These are phyloP conservation scores for Manis pentadactyla DNA, from an alignment of 2,797 vertebrate species.

Conservation along the genomic window DNA sequence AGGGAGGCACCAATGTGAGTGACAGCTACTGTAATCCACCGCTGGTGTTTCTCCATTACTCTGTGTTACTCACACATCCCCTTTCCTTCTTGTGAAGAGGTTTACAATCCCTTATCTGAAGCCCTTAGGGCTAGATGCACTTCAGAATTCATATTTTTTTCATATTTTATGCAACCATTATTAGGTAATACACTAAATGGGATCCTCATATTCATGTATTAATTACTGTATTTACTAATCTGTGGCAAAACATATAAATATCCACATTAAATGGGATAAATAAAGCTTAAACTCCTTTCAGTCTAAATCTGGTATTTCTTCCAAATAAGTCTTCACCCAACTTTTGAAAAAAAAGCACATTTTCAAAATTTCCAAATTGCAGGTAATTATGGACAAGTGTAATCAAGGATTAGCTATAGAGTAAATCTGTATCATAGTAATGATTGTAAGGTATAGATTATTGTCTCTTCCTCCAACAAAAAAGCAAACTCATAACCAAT, in stretches of 20 bases:
- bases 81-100: neutral
- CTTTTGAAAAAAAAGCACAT: neutral
- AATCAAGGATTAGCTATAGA: neutral
- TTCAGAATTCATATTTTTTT: slow-evolving; percentile 36
- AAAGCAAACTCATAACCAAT: slow-evolving; percentile 21
- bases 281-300: neutral
- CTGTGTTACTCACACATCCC: neutral
- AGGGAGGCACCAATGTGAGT: neutral
- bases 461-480: slow-evolving; percentile 25
- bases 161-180: neutral
- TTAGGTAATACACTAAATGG: neutral
- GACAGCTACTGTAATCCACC: accelerated
- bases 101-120: neutral
- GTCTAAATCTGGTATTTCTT: neutral
- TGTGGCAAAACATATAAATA: slow-evolving; percentile 30
- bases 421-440: neutral
- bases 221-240: neutral
- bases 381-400: neutral
- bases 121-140: neutral
- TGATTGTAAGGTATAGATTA: neutral
- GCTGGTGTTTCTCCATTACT: neutral
- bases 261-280: slow-evolving; percentile 7
- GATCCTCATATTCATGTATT: neutral
- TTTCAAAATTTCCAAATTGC: neutral
- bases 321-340: slow-evolving; percentile 26